Percentiles rank a stretch among this genome's conserved stretches.
Evolutionary conservation across 2,888 invertebrate species (phyloP).

Genomic region (Petrolisthes cinctipes): DNA sequence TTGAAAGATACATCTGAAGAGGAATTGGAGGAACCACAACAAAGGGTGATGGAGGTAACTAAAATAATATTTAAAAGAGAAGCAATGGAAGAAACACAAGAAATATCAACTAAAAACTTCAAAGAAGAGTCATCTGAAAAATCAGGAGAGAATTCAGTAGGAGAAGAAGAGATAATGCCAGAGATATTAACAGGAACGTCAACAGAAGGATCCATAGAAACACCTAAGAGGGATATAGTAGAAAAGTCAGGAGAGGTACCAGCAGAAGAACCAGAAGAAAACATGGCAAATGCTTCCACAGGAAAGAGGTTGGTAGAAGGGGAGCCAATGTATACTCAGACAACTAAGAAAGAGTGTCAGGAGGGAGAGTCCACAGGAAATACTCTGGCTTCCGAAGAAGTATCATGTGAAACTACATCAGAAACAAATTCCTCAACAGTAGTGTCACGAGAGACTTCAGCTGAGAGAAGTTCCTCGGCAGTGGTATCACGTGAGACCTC

Average conservation of each 20-base stretch:
- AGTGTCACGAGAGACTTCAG: constrained; percentile 7
- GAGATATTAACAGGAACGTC: not conserved
- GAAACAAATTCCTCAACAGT: not conserved
- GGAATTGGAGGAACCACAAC: not conserved
- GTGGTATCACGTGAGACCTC: constrained; percentile 28
- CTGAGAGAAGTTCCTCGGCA: not conserved
- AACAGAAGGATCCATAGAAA: not conserved
- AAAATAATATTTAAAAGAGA: not conserved
- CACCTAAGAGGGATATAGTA: not conserved
- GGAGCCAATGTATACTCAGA: not conserved
- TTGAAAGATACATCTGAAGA: not conserved
- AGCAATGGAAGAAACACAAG: not conserved
- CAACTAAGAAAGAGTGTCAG: not conserved
- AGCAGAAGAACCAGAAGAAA: not conserved
- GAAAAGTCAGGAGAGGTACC: not conserved
- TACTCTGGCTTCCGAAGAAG: not conserved
- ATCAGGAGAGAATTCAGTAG: not conserved
- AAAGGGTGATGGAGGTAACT: not conserved
- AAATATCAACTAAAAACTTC: too few relatives aligned
- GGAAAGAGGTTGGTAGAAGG: not conserved
- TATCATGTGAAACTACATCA: constrained; percentile 2
- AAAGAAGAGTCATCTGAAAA: not conserved
- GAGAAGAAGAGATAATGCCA: not conserved
- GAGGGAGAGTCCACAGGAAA: not conserved
- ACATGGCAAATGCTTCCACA: not conserved